Percentiles rank a stretch among this genome's conserved stretches.
These are phyloP conservation scores for Tringa solitaria DNA, from an alignment of 2,113 vertebrate species.

Conservation along the genomic window DNA sequence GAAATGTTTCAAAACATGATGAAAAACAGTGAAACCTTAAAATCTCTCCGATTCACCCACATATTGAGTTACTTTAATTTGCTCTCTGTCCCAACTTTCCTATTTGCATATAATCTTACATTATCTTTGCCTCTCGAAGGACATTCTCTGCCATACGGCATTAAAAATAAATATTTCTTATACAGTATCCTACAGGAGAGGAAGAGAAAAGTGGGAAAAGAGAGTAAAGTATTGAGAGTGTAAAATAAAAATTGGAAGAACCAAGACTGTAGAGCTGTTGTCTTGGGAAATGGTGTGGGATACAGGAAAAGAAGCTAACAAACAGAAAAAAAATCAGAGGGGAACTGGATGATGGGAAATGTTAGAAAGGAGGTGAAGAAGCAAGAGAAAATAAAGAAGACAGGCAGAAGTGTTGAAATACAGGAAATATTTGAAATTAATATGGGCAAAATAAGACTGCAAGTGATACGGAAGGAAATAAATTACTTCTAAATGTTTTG, in stretches of 20 bases:
- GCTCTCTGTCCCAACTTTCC: background rate
- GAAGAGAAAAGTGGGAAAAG: background rate
- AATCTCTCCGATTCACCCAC: background rate
- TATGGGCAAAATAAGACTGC: background rate
- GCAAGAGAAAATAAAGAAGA: background rate
- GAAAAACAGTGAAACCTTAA: background rate
- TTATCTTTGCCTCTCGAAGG: background rate
- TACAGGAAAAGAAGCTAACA: background rate
- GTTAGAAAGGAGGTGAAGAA: background rate
- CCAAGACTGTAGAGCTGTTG: background rate
- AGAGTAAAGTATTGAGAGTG: background rate
- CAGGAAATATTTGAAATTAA: background rate
- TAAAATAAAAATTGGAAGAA: conserved; percentile 3
- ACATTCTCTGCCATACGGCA: background rate
- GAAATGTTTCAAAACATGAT: background rate
- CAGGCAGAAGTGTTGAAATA: background rate
- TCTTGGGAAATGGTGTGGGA: background rate
- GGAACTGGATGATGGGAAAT: background rate
- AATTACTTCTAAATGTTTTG: background rate
- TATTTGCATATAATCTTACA: background rate
- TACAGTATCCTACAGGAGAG: background rate
- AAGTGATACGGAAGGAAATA: background rate
- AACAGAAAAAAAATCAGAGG: background rate
- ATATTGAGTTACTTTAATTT: background rate
- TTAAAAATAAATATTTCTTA: background rate